These are phyloP conservation scores for Tapirus indicus DNA, from an alignment of 2,797 vertebrate species.

Conservation along the genomic window DNA sequence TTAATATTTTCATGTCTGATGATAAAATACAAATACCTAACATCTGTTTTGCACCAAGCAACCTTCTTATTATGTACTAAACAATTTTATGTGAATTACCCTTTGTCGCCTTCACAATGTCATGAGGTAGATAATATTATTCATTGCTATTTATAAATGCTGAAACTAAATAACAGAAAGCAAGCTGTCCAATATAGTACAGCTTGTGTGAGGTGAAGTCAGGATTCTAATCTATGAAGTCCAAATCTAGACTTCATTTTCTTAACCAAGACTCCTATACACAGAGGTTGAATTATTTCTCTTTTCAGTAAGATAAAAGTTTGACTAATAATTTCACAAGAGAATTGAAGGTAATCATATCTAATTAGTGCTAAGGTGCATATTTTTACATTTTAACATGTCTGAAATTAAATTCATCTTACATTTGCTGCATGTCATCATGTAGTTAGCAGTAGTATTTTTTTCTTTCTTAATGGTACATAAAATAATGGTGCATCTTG, in stretches of 20 bases:
- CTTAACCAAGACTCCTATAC: not conserved
- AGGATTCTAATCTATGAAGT: not conserved
- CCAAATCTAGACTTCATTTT: not conserved
- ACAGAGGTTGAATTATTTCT: not conserved
- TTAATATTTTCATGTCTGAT: constrained; percentile 32
- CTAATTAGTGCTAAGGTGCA: constrained; percentile 20
- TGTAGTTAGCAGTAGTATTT: not conserved
- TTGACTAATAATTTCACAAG: not conserved
- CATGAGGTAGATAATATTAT: constrained; percentile 10
- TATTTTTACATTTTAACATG: constrained; percentile 26
- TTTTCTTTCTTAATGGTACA: not conserved
- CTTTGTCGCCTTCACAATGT: constrained; percentile 32
- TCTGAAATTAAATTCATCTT: constrained; percentile 36
- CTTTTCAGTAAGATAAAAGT: not conserved
- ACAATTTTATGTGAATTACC: constrained; percentile 44
- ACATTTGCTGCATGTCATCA: not conserved
- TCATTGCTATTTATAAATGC: constrained; percentile 22
- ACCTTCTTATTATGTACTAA: not conserved
- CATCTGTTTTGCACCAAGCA: not conserved
- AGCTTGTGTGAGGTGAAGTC: not conserved
- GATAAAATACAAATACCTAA: constrained; percentile 33
- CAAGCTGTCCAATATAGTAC: not conserved
- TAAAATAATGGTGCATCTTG: not conserved
- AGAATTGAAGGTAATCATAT: not conserved
- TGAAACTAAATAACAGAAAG: constrained; percentile 26